phyloP scores from a whole-genome alignment of 2,113 vertebrate genomes.

The Pseudolaguvia tuberculata region DNA sequence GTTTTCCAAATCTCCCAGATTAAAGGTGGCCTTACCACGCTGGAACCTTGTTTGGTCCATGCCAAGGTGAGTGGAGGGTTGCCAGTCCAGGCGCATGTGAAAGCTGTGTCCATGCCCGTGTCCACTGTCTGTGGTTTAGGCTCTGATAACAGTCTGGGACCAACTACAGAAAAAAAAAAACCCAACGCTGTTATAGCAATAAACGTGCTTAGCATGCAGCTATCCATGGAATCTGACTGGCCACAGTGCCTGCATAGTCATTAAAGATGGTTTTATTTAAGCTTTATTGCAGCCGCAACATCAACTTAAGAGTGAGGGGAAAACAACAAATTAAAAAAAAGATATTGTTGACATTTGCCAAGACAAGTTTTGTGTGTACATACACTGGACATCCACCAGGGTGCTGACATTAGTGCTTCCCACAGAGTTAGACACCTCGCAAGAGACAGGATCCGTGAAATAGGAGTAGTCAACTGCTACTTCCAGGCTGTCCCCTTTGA shows the following conservation, averaged over 20 bases:
- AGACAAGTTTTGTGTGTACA: slow-evolving; percentile 52
- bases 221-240: slow-evolving; percentile 5
- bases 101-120: slow-evolving; percentile 77
- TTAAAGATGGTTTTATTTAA: not conserved
- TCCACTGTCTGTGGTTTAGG: slow-evolving; percentile 77
- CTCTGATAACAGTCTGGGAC: slow-evolving; percentile 77
- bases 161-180: slow-evolving; percentile 67
- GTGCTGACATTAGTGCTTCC: slow-evolving; percentile 88
- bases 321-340: too few species aligned
- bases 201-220: not conserved
- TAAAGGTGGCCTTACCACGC: slow-evolving; percentile 69
- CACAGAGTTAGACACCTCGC: slow-evolving; percentile 84
- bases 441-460: slow-evolving; percentile 85
- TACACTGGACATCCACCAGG: slow-evolving; percentile 83
- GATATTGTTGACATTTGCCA: not conserved
- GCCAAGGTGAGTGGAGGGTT: slow-evolving; percentile 82
- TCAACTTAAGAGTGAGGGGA: not conserved
- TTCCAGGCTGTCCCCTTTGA: slow-evolving; percentile 79
- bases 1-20: not conserved
- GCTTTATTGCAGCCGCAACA: not conserved
- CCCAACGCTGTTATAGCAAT: too few species aligned
- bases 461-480: slow-evolving; percentile 81
- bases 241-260: not conserved
- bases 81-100: slow-evolving; percentile 84
- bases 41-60: slow-evolving; percentile 79